Base-by-base conservation (phyloP, 2,113 vertebrate species). In the Archocentrus centrarchus region DNA sequence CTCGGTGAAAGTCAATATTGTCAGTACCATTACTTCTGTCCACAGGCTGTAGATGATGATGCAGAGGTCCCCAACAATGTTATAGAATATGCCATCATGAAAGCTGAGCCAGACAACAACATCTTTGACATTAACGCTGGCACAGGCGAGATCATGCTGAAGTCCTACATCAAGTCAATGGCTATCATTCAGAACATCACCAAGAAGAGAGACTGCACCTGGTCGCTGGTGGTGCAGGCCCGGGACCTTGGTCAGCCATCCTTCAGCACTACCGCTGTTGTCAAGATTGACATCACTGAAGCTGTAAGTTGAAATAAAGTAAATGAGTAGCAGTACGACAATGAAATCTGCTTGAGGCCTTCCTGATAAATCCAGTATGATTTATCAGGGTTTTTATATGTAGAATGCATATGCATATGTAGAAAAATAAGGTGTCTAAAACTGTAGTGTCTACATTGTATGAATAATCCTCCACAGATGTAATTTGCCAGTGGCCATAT, bases 41-140 rank as follows among this genome's bases (percentile, higher is more conserved):
- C 27, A 20, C 90, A 99, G 98, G 98, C 98, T 82, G 94, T 95
- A 62, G 98, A 99, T 58, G 96, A 98, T 64, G 98, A 99, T 30
- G 98, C 98, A 47, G 98, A 99, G 76, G 96, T 98, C 18, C 98
- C 98, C 55, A 99, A 99, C 93, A 99, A 99, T 37, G 94, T 99
- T 1, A 98, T 99, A 2, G 97, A 99, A 90, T 99, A 99, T 70
- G 96, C 98, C 91, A 99, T 99, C 92, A 99, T 97, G 96, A 97
- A 96, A 64, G 96, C 97, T 14, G 98, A 99, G 70, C 98, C 98
- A 1, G 96, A 96, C 90, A 97, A 95, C 91, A 97, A 98, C 3
- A 97, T 99, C 37, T 99, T 99, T 63, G 97, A 99, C 89, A 99
- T 99, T 2, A 88, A 99, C 18, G 59, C 95, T 22, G 96, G 96